A percentile compares a stretch with the other conserved stretches of the same genome.
phyloP scores from a whole-genome alignment of 2,797 vertebrate species.

The Amniataba percoides region DNA sequence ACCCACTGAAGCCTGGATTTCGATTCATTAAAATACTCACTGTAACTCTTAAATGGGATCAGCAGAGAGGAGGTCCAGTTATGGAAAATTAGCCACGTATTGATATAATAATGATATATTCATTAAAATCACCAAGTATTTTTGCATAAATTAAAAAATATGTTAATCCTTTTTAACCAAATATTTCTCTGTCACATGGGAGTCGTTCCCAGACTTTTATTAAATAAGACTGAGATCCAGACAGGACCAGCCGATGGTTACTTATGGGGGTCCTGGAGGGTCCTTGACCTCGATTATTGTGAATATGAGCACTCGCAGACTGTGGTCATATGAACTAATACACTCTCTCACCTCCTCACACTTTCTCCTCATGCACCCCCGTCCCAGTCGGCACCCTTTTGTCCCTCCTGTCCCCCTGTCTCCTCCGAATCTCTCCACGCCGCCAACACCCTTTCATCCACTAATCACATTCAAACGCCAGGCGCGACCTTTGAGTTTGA shows the following conservation, averaged over 20 bases:
- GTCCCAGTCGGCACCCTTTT: conserved; percentile 31
- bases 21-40: too few relatives aligned
- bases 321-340: conserved; percentile 43
- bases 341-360: conserved; percentile 20
- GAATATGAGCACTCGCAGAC: conserved; percentile 30
- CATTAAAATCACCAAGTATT: neutral
- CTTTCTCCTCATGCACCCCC: conserved; percentile 24
- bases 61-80: too few relatives aligned
- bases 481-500: conserved; percentile 58
- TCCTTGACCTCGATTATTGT: conserved; percentile 50
- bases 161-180: neutral
- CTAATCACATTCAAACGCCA: conserved; percentile 75
- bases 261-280: conserved; percentile 46
- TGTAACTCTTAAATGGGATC: too few relatives aligned
- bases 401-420: conserved; percentile 22
- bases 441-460: conserved; percentile 68
- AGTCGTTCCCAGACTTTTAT: conserved; percentile 56
- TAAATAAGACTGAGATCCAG: conserved; percentile 23
- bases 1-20: too few relatives aligned
- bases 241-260: conserved; percentile 37
- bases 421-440: conserved; percentile 36
- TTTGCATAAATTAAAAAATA: neutral
- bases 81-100: neutral
- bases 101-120: neutral
- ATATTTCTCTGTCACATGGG: conserved; percentile 9